Evolutionary conservation across 2,113 vertebrate species (phyloP).

Genomic region (Nanger granti): DNA sequence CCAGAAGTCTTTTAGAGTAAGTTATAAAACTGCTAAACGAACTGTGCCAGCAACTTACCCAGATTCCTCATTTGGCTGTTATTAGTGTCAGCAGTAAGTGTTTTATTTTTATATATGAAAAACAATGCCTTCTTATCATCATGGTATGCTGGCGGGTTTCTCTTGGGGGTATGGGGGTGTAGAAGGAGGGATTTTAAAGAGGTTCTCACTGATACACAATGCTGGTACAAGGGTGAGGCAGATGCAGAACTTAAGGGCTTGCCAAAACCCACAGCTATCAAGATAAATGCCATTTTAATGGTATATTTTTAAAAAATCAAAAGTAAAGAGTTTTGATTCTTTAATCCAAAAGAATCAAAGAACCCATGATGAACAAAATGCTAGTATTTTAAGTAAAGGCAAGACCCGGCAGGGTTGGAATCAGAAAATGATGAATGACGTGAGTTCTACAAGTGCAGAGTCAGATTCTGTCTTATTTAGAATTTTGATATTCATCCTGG

Average conservation of each 20-base stretch:
- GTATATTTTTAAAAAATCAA: neutral
- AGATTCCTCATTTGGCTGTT: neutral
- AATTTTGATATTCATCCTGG: neutral
- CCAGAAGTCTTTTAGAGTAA: slow-evolving; percentile 31
- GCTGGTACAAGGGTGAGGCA: neutral
- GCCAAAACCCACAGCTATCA: neutral
- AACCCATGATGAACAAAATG: neutral
- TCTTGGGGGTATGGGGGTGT: neutral
- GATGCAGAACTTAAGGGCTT: neutral
- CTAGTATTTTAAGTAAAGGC: neutral
- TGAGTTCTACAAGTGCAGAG: neutral
- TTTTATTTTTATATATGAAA: slow-evolving; percentile 1
- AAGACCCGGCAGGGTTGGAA: neutral
- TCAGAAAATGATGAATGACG: neutral
- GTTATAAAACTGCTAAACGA: slow-evolving; percentile 12
- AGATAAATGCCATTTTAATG: neutral
- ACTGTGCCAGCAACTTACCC: neutral
- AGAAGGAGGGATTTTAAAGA: neutral
- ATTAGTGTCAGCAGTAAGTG: neutral
- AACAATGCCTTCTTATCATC: neutral
- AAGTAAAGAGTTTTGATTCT: neutral
- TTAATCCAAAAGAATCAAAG: neutral
- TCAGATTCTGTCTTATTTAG: neutral
- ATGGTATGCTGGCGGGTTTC: neutral
- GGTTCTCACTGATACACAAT: neutral